Evolutionary conservation across 2,888 invertebrate species (phyloP), one percentile per base, ranked within the genome.

Genomic region (Elysia crispata): DNA sequence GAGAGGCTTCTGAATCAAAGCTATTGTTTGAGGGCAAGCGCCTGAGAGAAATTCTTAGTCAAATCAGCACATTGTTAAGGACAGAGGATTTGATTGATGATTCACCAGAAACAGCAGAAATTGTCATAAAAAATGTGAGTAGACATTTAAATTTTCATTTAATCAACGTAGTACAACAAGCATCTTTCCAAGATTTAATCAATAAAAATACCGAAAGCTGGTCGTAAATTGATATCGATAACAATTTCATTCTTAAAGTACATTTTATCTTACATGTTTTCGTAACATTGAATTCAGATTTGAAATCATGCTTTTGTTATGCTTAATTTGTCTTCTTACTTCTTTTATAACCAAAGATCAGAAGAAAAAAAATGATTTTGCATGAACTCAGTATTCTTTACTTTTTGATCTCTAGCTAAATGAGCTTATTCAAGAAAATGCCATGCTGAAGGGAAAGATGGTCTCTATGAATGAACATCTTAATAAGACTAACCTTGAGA

Each of bases 391-490:
- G 23, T 13, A n/a, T 49, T 75, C 0, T 50, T 25, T 23, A 28
- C 25, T 23, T 54, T 33, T 77, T 74, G 54, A 6, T 57, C 0
- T 23, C n/a, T 84, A 91, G 91, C 70, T 91, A 62, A 86, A 87
- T 62, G 90, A 90, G 77, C 69, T 88, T 23, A 82, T 89, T n/a
- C 87, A 90, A 70, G 92, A 92, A 81, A 91, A 91, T 84, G 88
- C 90, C 0, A 86, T 90, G 84, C 84, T 92, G 73, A 91, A 89
- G 81, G 92, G 91, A 15, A 91, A 90, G 82, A 81, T 91, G 30
- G 82, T 90, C 30, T 90, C 90, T 0, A 67, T 92, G 82, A 88
- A 86, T 76, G 92, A 92, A 82, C 86, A 89, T 18, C 69, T 91
- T 54, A 85, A 86, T 66, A 88, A 88, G 77, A 89, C 89, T 1